Evolutionary conservation across 2,888 invertebrate species (phyloP), one percentile per base, ranked within the genome.

Genomic region (Neoscelio sp.): DNA sequence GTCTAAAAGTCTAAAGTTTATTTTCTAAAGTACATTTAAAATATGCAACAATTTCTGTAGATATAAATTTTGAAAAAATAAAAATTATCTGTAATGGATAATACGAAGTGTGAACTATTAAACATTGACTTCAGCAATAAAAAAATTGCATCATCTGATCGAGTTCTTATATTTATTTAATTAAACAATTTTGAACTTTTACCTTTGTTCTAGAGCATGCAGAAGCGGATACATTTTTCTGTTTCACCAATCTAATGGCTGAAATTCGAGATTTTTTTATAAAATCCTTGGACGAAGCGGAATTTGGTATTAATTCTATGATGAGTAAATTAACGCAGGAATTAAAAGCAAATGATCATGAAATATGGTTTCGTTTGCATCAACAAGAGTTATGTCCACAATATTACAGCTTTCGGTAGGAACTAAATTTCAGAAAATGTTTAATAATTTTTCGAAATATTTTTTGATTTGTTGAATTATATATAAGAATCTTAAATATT

Each of bases 181-280:
- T 20, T 38, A 52, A 17, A 33, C 5, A 33, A 26, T 26, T n/a
- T 17, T 58, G 23, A 12, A 52, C 42, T 40, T 48, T 52, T n/a
- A n/a, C n/a, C n/a, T n/a, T 62, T 52, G 68, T 91, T 90, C 28
- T 91, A 96, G 98, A 95, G 87, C 92, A 96, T 90, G 99, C 99
- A 0, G 99, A 99, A 90, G 97, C 99, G 0, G 99, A 99, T 89
- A 96, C 98, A 78, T 99, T 99, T 91, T 99, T 98, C 91, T 98
- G 99, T 88, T 99, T 99, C 90, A 99, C 99, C 2, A 98, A 98
- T 89, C 91, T 99, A 54, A 99, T 99, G 99, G 95, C 96, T 0
- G 99, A 99, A 91, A 98, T 99, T 78, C 93, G 99, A 20, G 99
- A 99, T 90, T 97, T 97, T 88, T 99, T 99, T 89, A 99, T 99